Percentiles rank a stretch among this genome's conserved stretches.
These are phyloP conservation scores for Andrena marginata DNA, from an alignment of 2,888 invertebrate species.

Conservation along the genomic window DNA sequence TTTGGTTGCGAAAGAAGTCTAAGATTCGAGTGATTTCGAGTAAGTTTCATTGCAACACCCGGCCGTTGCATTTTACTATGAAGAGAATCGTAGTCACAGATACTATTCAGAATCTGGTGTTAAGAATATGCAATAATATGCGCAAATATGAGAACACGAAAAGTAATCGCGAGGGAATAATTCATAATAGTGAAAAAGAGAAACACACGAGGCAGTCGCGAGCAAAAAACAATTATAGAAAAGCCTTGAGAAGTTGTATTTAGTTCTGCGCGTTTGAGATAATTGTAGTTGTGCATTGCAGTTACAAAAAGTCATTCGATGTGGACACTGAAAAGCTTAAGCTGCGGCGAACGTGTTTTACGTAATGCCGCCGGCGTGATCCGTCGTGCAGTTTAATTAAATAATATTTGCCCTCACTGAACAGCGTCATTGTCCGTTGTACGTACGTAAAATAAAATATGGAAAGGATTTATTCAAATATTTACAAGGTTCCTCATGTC, in stretches of 20 bases:
- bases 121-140: neutral
- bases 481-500: neutral
- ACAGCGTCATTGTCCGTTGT: no score
- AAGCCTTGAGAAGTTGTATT: slow-evolving; percentile 45
- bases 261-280: slow-evolving; percentile 27
- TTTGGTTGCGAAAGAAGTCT: neutral
- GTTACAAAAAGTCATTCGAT: slow-evolving; percentile 13
- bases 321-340: slow-evolving; percentile 31
- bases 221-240: slow-evolving; percentile 23
- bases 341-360: slow-evolving; percentile 17
- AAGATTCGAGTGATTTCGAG: neutral
- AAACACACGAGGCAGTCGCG: slow-evolving; percentile 5
- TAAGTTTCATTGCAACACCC: neutral
- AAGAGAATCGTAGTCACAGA: neutral
- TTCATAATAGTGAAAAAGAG: neutral
- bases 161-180: slow-evolving; percentile 15
- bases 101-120: neutral
- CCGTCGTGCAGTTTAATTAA: neutral
- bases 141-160: neutral
- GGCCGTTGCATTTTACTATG: neutral
- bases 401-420: neutral
- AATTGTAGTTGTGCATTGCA: slow-evolving; percentile 34
- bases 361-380: slow-evolving; percentile 20
- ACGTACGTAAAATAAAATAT: neutral
- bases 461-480: neutral